Percentiles rank a stretch among this genome's conserved stretches.
Conservation (phyloP, 1,140 invertebrate species). For the Drosophila micromelanica region DNA sequence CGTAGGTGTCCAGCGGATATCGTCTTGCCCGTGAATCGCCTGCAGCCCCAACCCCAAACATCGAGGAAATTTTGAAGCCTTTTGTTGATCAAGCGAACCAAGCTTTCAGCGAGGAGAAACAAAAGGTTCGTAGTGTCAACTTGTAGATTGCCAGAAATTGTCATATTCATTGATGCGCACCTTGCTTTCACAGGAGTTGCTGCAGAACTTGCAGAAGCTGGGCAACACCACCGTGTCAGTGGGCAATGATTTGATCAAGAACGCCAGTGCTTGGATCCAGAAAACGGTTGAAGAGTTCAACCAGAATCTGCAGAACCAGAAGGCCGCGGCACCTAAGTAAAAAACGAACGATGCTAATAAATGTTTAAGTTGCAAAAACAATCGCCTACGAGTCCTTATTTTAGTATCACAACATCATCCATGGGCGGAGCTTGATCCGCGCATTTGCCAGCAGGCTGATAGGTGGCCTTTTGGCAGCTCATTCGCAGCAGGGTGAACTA, state of each 20-base stretch:
- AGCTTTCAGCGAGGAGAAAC: not conserved
- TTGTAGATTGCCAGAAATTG: not conserved
- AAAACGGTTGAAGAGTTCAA: too few relatives aligned
- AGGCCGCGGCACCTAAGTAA: not conserved
- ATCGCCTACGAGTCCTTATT: not conserved
- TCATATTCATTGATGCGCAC: too few relatives aligned
- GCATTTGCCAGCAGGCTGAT: too few relatives aligned
- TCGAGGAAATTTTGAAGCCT: not conserved
- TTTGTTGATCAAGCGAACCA: not conserved
- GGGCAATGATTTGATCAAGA: too few relatives aligned
- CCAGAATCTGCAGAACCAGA: not conserved
- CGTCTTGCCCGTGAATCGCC: conserved; percentile 41
- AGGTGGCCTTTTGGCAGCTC: too few relatives aligned
- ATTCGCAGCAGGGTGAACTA: too few relatives aligned
- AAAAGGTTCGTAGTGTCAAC: conserved; percentile 1
- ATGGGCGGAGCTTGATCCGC: too few relatives aligned
- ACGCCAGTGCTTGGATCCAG: too few relatives aligned
- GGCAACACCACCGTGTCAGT: too few relatives aligned
- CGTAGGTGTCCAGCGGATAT: conserved; percentile 45
- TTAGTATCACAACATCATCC: too few relatives aligned
- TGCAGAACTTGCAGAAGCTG: too few relatives aligned
- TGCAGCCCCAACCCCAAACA: accelerated
- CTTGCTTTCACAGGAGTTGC: too few relatives aligned
- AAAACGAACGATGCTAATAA: conserved; percentile 27
- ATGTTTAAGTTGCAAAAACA: conserved; percentile 36